These are phyloP conservation scores for Oxyteleia sp. DNA, from an alignment of 2,888 invertebrate species.

Conservation along the genomic window DNA sequence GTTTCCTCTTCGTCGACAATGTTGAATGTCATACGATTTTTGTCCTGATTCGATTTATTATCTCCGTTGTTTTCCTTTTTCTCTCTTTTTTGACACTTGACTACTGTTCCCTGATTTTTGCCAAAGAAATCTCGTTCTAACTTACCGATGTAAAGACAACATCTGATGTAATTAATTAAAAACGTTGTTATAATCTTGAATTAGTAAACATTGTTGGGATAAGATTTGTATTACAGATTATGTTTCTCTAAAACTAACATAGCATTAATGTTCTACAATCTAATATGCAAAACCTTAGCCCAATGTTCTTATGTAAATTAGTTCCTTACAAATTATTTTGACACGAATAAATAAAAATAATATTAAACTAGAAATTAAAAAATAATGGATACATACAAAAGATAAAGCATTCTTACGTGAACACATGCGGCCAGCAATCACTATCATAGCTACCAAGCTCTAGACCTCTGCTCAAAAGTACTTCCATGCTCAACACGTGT, in stretches of 20 bases:
- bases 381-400: conserved; percentile 8
- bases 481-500: conserved; percentile 97
- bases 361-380: conserved; percentile 17
- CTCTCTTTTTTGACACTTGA: conserved; percentile 91
- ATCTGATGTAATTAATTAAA: conserved; percentile 87
- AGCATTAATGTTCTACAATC: no score
- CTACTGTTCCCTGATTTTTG: conserved; percentile 91
- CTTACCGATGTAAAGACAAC: conserved; percentile 96
- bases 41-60: conserved; percentile 89
- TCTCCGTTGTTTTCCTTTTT: conserved; percentile 88
- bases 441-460: conserved; percentile 97
- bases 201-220: no score
- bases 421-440: conserved; percentile 98
- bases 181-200: no score
- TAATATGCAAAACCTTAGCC: no score
- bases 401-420: conserved; percentile 89
- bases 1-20: conserved; percentile 92
- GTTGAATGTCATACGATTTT: conserved; percentile 89
- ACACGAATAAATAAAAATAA: no score
- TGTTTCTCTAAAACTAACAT: no score
- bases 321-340: no score
- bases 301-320: no score
- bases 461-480: conserved; percentile 94
- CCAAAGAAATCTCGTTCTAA: conserved; percentile 97
- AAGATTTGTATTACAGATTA: no score